Percentiles rank a stretch among this genome's conserved stretches.
Evolutionary conservation across 2,113 vertebrate species (phyloP).

Genomic region (Amphiprion ocellaris): DNA sequence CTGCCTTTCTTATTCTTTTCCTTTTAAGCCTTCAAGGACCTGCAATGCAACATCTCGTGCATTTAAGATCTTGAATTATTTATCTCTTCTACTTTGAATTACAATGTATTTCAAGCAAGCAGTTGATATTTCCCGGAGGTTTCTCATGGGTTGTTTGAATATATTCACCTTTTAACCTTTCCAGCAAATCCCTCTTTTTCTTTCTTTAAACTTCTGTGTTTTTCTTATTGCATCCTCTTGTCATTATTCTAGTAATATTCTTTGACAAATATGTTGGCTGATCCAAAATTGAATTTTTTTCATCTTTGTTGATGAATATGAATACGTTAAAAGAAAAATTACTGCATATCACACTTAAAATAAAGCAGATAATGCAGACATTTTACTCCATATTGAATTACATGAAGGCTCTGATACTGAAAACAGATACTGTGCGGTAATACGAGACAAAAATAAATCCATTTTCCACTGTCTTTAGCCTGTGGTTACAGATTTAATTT

Average conservation of each 20-base stretch:
- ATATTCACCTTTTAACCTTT: background rate
- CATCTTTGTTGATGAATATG: too few relatives aligned
- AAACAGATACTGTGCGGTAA: background rate
- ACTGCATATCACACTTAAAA: too few relatives aligned
- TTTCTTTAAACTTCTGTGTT: too few relatives aligned
- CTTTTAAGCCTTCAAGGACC: background rate
- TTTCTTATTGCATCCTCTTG: background rate
- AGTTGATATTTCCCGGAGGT: background rate
- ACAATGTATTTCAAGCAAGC: too few relatives aligned
- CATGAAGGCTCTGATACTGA: background rate
- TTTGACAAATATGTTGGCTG: too few relatives aligned
- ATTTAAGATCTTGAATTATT: background rate
- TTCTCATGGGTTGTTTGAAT: background rate
- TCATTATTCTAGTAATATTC: background rate
- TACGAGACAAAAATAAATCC: background rate
- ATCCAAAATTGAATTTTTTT: too few relatives aligned
- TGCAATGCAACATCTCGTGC: background rate
- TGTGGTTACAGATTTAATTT: slow-evolving; percentile 47
- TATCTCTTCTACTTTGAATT: background rate
- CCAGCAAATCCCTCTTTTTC: background rate
- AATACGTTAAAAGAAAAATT: too few relatives aligned
- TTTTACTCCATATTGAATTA: too few relatives aligned
- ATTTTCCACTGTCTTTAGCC: slow-evolving; percentile 13
- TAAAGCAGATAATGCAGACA: too few relatives aligned
- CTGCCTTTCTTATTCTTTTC: slow-evolving; percentile 4